Percentiles rank a stretch among this genome's conserved stretches.
These are phyloP conservation scores for Phyto melanocephala DNA, from an alignment of 2,888 invertebrate genomes.

Conservation along the genomic window DNA sequence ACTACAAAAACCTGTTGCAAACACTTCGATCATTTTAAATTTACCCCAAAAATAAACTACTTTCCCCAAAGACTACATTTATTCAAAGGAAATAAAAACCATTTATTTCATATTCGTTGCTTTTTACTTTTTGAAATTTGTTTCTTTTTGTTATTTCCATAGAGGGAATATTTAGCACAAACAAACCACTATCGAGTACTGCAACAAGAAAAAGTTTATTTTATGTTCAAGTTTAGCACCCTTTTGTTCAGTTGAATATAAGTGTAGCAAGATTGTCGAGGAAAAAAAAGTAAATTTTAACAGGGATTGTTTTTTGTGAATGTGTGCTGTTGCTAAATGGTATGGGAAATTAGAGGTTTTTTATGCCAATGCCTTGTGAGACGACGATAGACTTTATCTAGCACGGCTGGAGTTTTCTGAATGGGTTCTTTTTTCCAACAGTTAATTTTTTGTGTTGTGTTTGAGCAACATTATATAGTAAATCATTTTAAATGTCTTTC, in stretches of 20 bases:
- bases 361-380: conserved; percentile 14
- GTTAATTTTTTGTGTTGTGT: conserved; percentile 7
- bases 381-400: conserved; percentile 14
- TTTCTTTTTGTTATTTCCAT: background rate
- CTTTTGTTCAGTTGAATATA: conserved; percentile 50
- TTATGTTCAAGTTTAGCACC: conserved; percentile 51
- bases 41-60: background rate
- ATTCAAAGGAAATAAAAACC: conserved; percentile 1
- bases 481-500: conserved; percentile 64
- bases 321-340: conserved; percentile 7
- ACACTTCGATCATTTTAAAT: background rate
- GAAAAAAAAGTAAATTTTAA: conserved; percentile 38
- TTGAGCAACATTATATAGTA: conserved; percentile 46
- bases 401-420: conserved; percentile 53
- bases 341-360: conserved; percentile 24
- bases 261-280: conserved; percentile 44
- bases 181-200: background rate
- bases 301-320: background rate
- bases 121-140: background rate
- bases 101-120: conserved; percentile 1
- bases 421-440: conserved; percentile 11
- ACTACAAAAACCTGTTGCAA: conserved; percentile 11
- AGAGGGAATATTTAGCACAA: background rate
- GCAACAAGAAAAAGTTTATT: conserved; percentile 8
- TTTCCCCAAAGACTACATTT: background rate